phyloP scores from a whole-genome alignment of 2,113 vertebrate species.

The Varanus komodoensis region DNA sequence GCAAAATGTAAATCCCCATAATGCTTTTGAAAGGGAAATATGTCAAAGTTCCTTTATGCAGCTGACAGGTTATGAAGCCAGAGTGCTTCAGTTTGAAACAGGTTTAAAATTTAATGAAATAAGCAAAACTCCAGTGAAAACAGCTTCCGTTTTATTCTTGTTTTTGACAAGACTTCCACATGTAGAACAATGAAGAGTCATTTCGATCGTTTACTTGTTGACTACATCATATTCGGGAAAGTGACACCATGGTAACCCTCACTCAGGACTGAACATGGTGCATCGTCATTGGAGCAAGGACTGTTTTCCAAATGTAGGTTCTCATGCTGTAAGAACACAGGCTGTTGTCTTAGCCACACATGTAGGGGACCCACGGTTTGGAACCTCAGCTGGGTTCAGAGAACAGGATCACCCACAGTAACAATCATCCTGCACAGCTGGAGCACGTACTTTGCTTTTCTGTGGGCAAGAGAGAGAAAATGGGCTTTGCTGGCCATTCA shows the following conservation, averaged over 20 bases:
- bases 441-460: too few relatives aligned
- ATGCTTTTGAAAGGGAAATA: slow-evolving; percentile 56
- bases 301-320: too few relatives aligned
- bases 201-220: slow-evolving; percentile 51
- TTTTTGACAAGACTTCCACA: slow-evolving; percentile 47
- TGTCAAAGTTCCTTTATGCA: slow-evolving; percentile 67
- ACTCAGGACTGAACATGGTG: too few relatives aligned
- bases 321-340: too few relatives aligned
- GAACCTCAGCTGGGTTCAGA: too few relatives aligned
- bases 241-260: not conserved
- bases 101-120: slow-evolving; percentile 71
- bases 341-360: too few relatives aligned
- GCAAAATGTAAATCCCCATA: slow-evolving; percentile 67
- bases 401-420: too few relatives aligned
- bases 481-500: too few relatives aligned
- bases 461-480: too few relatives aligned
- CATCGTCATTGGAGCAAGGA: too few relatives aligned
- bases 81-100: slow-evolving; percentile 63
- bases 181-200: slow-evolving; percentile 1
- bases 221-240: slow-evolving; percentile 20
- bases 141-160: slow-evolving; percentile 43
- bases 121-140: slow-evolving; percentile 62
- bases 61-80: slow-evolving; percentile 68
- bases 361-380: too few relatives aligned
- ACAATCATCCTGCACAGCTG: too few relatives aligned